Base-by-base conservation (phyloP, 2,797 vertebrate species). In the Neosilurus hyrtlii region DNA sequence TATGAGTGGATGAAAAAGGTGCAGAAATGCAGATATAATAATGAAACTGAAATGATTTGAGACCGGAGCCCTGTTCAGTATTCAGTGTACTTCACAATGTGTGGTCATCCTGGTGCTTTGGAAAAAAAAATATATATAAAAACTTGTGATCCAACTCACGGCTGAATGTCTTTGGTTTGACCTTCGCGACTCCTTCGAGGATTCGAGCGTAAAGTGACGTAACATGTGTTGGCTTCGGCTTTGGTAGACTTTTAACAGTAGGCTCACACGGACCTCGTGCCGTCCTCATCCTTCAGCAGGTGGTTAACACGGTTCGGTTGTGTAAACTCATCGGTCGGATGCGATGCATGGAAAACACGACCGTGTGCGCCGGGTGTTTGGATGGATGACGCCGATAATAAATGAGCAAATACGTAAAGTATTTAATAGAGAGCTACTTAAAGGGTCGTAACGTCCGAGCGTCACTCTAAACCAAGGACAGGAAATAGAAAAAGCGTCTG, bases 381-480 rank as follows among this genome's bases (percentile, higher is more conserved):
- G 79, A 54, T 85, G 82, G 83, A 88, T 80, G 82, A 82, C 57
- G 82, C 77, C 75, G 37, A 80, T 66, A 79, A 9, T 20, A 70
- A 68, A 85, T 43, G 82, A 85, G 87, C 82, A 83, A 83, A 86
- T 83, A 79, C 82, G 83, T 86, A 84, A 88, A 88, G 85, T 82
- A 62, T 86, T 86, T 78, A 85, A 82, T 51, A 49, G 63, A 81
- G 61, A 82, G 83, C 71, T 84, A 83, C 80, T 86, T 87, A 85
- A 79, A 73, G 80, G 77, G 79, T 72, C 20, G 56, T 74, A 72
- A 83, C 72, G 72, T 16, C 24, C 2, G 57, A 20, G 70, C 51
- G 83, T 73, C 79, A 79, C 52, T 73, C 78, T 85, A 80, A 79
- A 63, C 51, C 14, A 54, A 35, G 12, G 30, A 43, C 49, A 67